Conservation (phyloP, 1,140 invertebrate species). For the Potamilus streckersoni region DNA sequence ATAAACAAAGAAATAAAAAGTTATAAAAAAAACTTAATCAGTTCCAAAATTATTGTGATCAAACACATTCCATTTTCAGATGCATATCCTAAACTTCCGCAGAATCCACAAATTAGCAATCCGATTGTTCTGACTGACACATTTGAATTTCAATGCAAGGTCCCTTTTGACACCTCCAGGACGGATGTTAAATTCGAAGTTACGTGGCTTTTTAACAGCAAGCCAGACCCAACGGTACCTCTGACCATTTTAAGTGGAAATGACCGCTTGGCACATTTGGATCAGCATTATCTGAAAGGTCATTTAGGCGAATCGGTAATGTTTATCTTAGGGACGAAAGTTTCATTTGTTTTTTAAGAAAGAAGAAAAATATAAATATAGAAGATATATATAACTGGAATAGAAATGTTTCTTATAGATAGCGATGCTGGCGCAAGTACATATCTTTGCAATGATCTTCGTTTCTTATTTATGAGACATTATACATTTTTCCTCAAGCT, state of each 20-base stretch:
- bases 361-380: too few species aligned
- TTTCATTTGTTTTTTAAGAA: too few species aligned
- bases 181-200: constrained; percentile 21
- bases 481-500: too few species aligned
- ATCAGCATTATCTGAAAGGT: constrained; percentile 11
- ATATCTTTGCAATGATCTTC: too few species aligned
- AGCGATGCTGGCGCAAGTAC: too few species aligned
- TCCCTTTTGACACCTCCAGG: constrained; percentile 5
- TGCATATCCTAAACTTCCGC: constrained; percentile 5
- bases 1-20: too few species aligned
- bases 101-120: constrained; percentile 3
- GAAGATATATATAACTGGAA: too few species aligned
- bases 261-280: constrained; percentile 1
- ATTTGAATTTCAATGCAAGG: constrained; percentile 20
- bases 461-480: too few species aligned
- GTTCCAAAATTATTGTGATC: too few species aligned
- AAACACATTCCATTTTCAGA: constrained; percentile 2
- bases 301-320: constrained; percentile 17
- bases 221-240: constrained; percentile 7
- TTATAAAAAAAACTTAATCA: too few species aligned
- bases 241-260: constrained; percentile 1
- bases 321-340: too few species aligned
- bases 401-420: too few species aligned
- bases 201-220: constrained; percentile 14
- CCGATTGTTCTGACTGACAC: constrained; percentile 12